Evolutionary conservation across 2,113 vertebrate species (phyloP), one percentile per base, ranked within the genome.

Genomic region (Pan troglodytes): DNA sequence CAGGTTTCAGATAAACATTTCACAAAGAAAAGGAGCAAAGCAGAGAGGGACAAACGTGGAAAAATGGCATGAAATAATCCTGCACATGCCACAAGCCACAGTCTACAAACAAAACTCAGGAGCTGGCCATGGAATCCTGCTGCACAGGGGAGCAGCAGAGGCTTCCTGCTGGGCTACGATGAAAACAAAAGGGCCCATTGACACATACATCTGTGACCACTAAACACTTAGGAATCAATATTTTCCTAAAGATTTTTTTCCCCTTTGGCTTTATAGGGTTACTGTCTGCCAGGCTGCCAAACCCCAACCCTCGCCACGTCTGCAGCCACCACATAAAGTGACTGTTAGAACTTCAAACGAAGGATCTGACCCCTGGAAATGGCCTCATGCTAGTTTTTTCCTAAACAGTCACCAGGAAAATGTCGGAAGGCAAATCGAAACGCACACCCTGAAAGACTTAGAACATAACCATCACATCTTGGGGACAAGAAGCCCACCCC

Each of bases 291-390:
- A 96, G 76, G 92, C 84, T 80, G 76, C 11, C 35, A 73, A 88
- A 64, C 18, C 72, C 95, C 86, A 81, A 70, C 78, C 68, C 96
- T 97, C 70, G 48, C 84, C 79, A 91, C 8, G 9, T 90, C 79
- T 93, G 72, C 78, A 97, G 67, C 23, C 93, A 97, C 64, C 83
- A 96, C 88, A 94, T 96, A 85, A 96, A 97, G 88, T 95, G 8
- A 97, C 97, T 96, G 43, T 92, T 96, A 93, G 0, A 0, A 95
- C 96, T 97, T 98, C 96, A 93, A 97, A 97, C 0, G 52, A 92
- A 72, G 78, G 97, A 97, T 70, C 95, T 96, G 90, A 68, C 96
- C 72, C 72, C 93, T 83, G 43, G 92, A 98, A 98, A 97, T 43
- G 38, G n/a, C 82, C 85, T 96, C 50, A 40, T 85, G 76, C 61